Evolutionary conservation across 2,113 vertebrate genomes (phyloP).

Genomic region (Butastur rufipennis): DNA sequence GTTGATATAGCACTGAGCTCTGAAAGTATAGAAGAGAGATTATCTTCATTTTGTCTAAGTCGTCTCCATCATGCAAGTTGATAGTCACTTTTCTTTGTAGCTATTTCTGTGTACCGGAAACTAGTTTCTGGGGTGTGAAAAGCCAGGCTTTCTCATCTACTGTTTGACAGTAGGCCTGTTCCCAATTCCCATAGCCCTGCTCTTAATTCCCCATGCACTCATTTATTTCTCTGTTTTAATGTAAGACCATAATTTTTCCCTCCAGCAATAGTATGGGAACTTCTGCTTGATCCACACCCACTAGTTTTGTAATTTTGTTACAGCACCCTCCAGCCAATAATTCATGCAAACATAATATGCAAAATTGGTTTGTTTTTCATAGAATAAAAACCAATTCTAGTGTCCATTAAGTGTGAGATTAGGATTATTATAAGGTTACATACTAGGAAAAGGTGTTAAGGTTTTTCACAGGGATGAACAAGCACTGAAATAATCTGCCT

Average conservation of each 20-base stretch:
- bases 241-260: not conserved
- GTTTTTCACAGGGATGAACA: not conserved
- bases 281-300: not conserved
- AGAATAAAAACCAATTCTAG: not conserved
- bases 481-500: not conserved
- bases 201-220: not conserved
- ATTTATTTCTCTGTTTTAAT: not conserved
- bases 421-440: not conserved
- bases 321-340: not conserved
- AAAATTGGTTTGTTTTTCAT: not conserved
- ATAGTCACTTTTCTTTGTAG: not conserved
- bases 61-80: not conserved
- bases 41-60: not conserved
- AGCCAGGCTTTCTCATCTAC: not conserved
- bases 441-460: not conserved
- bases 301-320: not conserved
- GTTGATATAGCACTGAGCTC: not conserved
- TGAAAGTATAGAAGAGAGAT: not conserved
- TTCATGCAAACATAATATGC: not conserved
- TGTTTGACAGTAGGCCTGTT: not conserved
- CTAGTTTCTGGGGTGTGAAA: not conserved
- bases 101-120: not conserved
- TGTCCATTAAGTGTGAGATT: not conserved
- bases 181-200: not conserved
- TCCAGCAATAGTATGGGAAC: not conserved